phyloP scores from a whole-genome alignment of 2,797 vertebrate genomes.

The Apodemus agrarius region DNA sequence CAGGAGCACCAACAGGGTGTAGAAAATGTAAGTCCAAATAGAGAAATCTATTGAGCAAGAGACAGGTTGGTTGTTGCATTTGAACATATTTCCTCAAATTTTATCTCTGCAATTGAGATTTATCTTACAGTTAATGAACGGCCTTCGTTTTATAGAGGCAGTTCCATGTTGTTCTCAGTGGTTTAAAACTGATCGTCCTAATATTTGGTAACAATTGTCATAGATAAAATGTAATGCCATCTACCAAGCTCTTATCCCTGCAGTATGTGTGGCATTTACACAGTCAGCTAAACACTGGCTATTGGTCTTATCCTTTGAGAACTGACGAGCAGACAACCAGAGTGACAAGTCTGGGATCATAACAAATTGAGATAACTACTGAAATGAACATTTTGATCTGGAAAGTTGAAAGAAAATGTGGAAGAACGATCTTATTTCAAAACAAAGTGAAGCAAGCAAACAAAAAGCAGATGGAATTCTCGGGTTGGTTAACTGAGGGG shows the following conservation, averaged over 20 bases:
- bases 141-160: neutral
- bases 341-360: neutral
- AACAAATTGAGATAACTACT: neutral
- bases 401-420: constrained; percentile 1
- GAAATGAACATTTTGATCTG: neutral
- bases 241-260: too few species aligned
- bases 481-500: neutral
- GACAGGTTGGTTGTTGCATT: neutral
- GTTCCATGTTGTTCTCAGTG: neutral
- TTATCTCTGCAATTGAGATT: neutral
- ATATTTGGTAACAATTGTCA: neutral
- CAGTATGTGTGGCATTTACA: neutral
- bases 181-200: neutral
- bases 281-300: neutral
- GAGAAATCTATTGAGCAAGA: neutral
- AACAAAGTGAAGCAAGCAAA: neutral
- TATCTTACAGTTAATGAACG: neutral
- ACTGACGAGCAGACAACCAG: neutral
- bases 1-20: neutral
- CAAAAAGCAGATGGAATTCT: neutral
- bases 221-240: neutral
- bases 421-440: neutral
- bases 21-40: neutral
- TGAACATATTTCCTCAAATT: neutral
- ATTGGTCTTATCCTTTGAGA: neutral